phyloP scores from a whole-genome alignment of 92 coral and sea anemone species.

The Blastomussa wellsi region DNA sequence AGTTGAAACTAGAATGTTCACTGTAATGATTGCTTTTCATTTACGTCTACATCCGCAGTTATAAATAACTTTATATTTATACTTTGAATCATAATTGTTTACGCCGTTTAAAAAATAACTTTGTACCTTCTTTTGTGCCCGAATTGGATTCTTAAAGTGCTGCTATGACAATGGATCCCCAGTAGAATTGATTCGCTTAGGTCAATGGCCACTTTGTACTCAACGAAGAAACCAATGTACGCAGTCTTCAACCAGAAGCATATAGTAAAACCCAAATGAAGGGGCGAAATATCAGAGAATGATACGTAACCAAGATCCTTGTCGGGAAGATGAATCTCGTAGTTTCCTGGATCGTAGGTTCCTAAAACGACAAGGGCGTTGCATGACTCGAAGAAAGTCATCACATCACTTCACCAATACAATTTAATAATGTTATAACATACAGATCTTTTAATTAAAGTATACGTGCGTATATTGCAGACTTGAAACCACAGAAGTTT shows the following conservation, averaged over 20 bases:
- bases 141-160: background rate
- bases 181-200: background rate
- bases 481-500: no score
- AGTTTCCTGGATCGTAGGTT: background rate
- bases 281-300: slow-evolving; percentile 22
- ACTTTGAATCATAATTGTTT: no score
- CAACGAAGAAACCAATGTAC: slow-evolving; percentile 30
- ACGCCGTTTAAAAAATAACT: no score
- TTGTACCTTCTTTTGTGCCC: background rate
- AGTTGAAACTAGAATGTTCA: no score
- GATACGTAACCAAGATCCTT: slow-evolving; percentile 3
- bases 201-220: slow-evolving; percentile 10
- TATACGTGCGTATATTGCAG: no score
- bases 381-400: background rate
- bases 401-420: no score
- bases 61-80: no score
- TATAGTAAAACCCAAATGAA: slow-evolving; percentile 24
- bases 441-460: no score
- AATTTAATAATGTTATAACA: no score
- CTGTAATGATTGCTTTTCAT: no score
- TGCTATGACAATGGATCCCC: background rate
- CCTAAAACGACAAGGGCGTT: background rate
- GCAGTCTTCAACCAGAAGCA: slow-evolving; percentile 56
- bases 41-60: no score
- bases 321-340: slow-evolving; percentile 9